These are phyloP conservation scores for Ypsolopha sequella DNA, from an alignment of 2,888 invertebrate genomes.

Conservation along the genomic window DNA sequence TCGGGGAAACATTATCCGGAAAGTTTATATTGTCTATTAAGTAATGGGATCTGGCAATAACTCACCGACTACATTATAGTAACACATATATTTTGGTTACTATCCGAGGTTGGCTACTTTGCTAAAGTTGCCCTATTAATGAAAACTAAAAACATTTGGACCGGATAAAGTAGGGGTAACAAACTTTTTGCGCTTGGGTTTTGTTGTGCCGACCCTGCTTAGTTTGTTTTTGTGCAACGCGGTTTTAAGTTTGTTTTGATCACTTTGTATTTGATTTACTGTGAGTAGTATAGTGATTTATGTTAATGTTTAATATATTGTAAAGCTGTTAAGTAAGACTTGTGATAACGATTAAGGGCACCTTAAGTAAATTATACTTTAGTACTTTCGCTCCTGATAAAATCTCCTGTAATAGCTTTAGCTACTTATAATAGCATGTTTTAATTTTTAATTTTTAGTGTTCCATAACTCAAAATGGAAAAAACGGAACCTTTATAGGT, in stretches of 20 bases:
- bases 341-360: no score
- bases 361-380: no score
- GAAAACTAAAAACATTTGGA: constrained; percentile 9
- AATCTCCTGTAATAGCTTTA: no score
- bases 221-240: constrained; percentile 1
- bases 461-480: no score
- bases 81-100: constrained; percentile 8
- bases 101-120: constrained; percentile 4
- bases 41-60: constrained; percentile 44
- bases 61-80: constrained; percentile 29
- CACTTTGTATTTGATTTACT: not conserved
- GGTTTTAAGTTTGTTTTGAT: not conserved
- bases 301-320: not conserved
- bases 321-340: no score
- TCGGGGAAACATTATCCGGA: constrained; percentile 45
- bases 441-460: no score
- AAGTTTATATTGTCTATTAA: constrained; percentile 50
- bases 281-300: not conserved
- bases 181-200: not conserved
- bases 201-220: not conserved
- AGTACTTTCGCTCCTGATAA: no score
- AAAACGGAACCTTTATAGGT: no score
- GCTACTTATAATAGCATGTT: no score
- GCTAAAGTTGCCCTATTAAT: constrained; percentile 8
- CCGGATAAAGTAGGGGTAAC: not conserved